Evolutionary conservation across 1,140 invertebrate species (phyloP).

Genomic region (Notospermus geniculatus): DNA sequence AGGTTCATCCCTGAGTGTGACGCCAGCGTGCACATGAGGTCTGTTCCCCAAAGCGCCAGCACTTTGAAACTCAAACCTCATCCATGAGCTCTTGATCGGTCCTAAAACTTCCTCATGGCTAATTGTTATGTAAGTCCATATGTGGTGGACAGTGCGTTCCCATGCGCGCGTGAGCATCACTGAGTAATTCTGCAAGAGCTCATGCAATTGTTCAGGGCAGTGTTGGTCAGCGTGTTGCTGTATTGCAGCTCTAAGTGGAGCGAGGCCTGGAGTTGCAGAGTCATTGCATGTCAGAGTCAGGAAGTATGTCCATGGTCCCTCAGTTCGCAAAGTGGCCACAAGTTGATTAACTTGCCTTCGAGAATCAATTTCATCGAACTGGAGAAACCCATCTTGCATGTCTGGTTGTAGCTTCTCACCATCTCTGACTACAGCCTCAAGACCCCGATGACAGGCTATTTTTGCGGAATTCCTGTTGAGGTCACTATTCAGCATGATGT

Average conservation of each 20-base stretch:
- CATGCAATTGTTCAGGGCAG: not conserved
- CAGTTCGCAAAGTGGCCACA: not conserved
- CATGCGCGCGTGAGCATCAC: too few relatives aligned
- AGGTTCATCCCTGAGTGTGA: too few relatives aligned
- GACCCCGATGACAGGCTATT: not conserved
- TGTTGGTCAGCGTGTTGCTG: not conserved
- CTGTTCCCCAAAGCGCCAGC: too few relatives aligned
- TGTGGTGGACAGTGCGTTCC: too few relatives aligned
- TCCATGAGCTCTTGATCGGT: too few relatives aligned
- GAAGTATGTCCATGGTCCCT: not conserved
- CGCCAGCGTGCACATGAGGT: too few relatives aligned
- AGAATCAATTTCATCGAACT: not conserved
- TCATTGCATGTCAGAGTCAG: not conserved
- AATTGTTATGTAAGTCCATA: too few relatives aligned
- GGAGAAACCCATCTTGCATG: not conserved
- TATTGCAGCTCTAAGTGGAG: not conserved
- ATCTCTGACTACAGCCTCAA: conserved; percentile 1
- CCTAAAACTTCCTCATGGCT: too few relatives aligned
- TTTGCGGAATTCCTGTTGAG: conserved; percentile 6
- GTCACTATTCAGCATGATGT: not conserved
- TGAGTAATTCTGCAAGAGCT: too few relatives aligned
- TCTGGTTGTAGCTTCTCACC: not conserved
- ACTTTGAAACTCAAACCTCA: too few relatives aligned
- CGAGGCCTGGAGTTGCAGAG: not conserved
- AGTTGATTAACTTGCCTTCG: not conserved